These are phyloP conservation scores for Leptonema lineaticorne DNA, from an alignment of 1,140 invertebrate species.

Conservation along the genomic window DNA sequence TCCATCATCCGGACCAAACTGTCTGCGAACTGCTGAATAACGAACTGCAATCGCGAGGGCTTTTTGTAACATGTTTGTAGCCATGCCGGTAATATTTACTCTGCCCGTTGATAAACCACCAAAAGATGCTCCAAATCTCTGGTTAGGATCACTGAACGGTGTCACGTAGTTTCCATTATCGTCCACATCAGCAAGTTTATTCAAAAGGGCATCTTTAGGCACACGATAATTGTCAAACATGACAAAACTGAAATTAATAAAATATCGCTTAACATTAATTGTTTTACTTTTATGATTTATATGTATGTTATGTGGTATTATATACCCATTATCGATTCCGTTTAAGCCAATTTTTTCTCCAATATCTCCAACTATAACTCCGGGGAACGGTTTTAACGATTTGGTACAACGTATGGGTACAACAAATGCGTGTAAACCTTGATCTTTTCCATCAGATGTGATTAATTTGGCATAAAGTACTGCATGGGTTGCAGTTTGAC, in stretches of 20 bases:
- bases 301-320: neutral
- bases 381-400: conserved; percentile 65
- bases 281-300: neutral
- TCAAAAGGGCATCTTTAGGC: conserved; percentile 75
- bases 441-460: conserved; percentile 67
- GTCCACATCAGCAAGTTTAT: conserved; percentile 84
- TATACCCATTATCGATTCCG: conserved; percentile 76
- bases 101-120: conserved; percentile 74
- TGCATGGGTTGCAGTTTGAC: conserved; percentile 82
- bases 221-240: conserved; percentile 84
- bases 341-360: conserved; percentile 76
- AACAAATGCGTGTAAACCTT: conserved; percentile 75
- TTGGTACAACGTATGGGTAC: conserved; percentile 69
- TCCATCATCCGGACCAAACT: conserved; percentile 68
- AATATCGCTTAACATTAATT: neutral
- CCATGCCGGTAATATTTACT: conserved; percentile 54
- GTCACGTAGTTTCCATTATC: conserved; percentile 78
- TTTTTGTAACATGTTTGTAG: conserved; percentile 64
- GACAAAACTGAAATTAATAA: conserved; percentile 62
- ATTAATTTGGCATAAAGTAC: conserved; percentile 84
- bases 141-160: conserved; percentile 71
- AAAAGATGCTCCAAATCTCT: conserved; percentile 77
- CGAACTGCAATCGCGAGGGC: conserved; percentile 77
- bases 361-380: conserved; percentile 73
- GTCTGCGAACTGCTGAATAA: conserved; percentile 77